Conservation (phyloP, 2,113 vertebrate species). For the Neodon shergylaensis region DNA sequence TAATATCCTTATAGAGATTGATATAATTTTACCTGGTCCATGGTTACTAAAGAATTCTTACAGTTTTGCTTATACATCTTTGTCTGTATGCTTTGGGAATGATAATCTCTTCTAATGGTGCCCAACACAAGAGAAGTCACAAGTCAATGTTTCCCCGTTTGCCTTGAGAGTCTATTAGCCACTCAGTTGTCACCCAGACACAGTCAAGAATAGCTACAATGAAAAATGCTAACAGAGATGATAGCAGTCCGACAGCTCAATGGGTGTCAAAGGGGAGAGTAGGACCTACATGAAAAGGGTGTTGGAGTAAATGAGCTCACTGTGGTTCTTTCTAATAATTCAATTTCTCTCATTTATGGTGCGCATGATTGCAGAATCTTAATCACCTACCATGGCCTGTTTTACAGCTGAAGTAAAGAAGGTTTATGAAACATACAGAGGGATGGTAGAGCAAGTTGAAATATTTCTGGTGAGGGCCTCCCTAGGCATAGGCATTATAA, state of each 20-base stretch:
- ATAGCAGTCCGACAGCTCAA: fast-evolving
- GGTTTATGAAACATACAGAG: background rate
- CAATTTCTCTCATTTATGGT: background rate
- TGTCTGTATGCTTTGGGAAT: background rate
- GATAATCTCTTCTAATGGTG: background rate
- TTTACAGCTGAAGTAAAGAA: background rate
- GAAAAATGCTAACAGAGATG: background rate
- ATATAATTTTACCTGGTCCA: background rate
- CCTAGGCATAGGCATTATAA: background rate
- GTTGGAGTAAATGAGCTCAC: background rate
- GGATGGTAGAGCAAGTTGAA: background rate
- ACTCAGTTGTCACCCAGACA: background rate
- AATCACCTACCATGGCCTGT: background rate
- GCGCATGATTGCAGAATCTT: background rate
- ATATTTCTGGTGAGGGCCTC: background rate
- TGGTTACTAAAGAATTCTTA: background rate
- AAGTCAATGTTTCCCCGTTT: background rate
- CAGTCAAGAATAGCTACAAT: background rate
- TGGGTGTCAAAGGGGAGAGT: background rate
- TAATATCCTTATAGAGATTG: background rate
- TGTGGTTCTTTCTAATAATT: background rate
- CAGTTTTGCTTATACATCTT: background rate
- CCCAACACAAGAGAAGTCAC: background rate
- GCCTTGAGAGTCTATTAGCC: background rate
- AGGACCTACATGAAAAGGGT: background rate